Conservation (phyloP, 2,797 vertebrate species). For the Anguilla marmorata region DNA sequence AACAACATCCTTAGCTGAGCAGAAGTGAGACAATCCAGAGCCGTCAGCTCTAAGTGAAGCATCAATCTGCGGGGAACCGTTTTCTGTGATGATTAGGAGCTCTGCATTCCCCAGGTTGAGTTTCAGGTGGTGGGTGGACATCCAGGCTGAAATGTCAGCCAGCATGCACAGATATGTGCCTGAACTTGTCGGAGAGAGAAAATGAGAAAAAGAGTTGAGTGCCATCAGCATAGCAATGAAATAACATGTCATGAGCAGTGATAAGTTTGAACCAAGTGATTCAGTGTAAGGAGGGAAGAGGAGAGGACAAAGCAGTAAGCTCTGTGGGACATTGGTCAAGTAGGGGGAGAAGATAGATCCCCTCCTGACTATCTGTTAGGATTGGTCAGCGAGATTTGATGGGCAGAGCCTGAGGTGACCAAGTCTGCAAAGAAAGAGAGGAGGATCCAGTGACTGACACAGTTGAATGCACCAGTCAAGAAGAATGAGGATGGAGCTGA, state of each 20-base stretch:
- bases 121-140: slow-evolving; percentile 1
- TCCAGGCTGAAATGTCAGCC: neutral
- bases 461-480: neutral
- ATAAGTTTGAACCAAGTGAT: neutral
- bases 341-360: neutral
- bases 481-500: neutral
- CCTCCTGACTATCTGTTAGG: neutral
- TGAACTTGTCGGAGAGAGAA: neutral
- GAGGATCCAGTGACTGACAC: neutral
- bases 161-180: neutral
- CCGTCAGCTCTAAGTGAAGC: neutral
- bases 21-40: neutral
- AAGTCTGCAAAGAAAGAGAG: neutral
- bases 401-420: neutral
- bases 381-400: neutral
- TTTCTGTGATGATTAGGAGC: no score
- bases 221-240: neutral
- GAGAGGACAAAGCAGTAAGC: neutral
- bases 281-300: neutral
- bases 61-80: no score
- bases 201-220: neutral
- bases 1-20: neutral
- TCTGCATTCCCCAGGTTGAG: neutral
- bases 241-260: neutral
- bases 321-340: neutral